Evolutionary conservation across 2,113 vertebrate genomes (phyloP), one percentile per base, ranked within the genome.

Genomic region (Centropus bengalensis): DNA sequence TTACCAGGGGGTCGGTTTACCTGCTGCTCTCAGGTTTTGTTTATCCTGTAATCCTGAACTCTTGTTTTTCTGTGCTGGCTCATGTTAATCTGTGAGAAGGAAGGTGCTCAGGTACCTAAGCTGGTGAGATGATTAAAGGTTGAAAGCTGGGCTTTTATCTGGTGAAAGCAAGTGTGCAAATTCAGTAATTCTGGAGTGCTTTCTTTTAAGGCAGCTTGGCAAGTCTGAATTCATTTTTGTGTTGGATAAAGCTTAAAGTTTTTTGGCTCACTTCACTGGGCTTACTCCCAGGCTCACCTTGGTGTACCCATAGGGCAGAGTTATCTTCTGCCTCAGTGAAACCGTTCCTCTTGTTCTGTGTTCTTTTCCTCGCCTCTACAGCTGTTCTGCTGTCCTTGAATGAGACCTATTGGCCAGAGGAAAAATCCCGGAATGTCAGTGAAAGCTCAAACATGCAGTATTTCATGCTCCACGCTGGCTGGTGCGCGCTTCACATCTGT

Each of bases 371-470:
- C 88, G 82, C 55, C 81, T 59, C 74, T 70, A n/a, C 82, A 91
- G 79, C 88, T 88, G 79, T 63, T 93, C 49, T 85, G 44, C 83
- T 88, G 92, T 56, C 95, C 94, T 96, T 96, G 91, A 78, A 52
- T 52, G 38, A 70, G 83, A 88, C 42, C 76, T 63, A 4, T 28
- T 45, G 82, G 42, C 49, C 79, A 88, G 74, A 16, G 74, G 62
- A 91, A 68, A 44, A 52, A 33, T 33, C 69, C 44, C 17, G 27
- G 9, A 47, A 32, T 86, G 73, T 45, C 64, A 78, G 38, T 16
- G 38, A 36, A 78, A 71, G 76, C 71, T 88, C 69, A 93, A 45
- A 83, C 70, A 86, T 83, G 90, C 88, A 20, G 47, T 33, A 55
- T 86, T 94, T 91, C 92, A 91, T 67, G 94, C 85, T 74, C 68